Conservation (phyloP, 2,113 vertebrate genomes). For the Bubo bubo region DNA sequence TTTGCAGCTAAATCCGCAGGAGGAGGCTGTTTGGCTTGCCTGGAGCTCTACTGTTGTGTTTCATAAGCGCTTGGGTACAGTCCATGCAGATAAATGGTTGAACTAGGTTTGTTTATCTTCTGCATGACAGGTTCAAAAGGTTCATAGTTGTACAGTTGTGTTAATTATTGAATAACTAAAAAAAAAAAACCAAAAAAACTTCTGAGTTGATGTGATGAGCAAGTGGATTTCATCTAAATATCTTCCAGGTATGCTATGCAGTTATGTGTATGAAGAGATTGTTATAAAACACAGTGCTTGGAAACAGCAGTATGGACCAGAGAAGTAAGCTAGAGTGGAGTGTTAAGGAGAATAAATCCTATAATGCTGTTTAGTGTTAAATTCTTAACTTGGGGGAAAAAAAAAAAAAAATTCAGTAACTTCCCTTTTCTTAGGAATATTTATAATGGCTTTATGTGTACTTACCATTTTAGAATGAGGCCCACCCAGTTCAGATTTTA, state of each 20-base stretch:
- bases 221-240: neutral
- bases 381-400: neutral
- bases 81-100: neutral
- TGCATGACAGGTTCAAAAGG: slow-evolving; percentile 22
- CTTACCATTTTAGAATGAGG: neutral
- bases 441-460: slow-evolving; percentile 67
- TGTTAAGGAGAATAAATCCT: neutral
- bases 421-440: slow-evolving; percentile 34
- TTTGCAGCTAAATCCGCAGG: neutral
- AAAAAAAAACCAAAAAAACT: neutral
- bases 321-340: neutral
- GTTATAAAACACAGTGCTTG: neutral
- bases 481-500: neutral
- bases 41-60: neutral
- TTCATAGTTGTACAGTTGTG: neutral
- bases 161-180: slow-evolving; percentile 22
- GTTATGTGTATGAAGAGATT: neutral
- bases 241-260: neutral
- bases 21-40: slow-evolving; percentile 5
- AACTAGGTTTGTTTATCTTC: slow-evolving; percentile 51
- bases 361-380: neutral
- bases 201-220: neutral
- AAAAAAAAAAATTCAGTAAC: neutral
- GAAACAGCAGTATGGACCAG: neutral
- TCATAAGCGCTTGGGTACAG: neutral